Conservation (phyloP, 2,888 invertebrate genomes). For the Drosophila peninsularis region DNA sequence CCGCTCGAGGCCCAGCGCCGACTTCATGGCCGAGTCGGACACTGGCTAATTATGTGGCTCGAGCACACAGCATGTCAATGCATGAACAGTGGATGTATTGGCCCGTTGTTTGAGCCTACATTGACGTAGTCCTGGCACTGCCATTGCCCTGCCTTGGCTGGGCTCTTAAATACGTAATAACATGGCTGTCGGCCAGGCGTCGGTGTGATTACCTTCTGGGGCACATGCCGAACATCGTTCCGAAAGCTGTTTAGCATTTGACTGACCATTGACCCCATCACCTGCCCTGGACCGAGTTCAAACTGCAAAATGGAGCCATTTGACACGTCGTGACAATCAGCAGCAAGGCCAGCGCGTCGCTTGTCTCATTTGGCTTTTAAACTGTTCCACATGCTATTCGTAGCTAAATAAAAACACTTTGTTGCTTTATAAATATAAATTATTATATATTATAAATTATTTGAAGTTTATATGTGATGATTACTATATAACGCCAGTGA, state of each 20-base stretch:
- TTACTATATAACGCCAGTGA: background rate
- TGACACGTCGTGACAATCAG: slow-evolving; percentile 54
- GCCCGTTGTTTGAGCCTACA: slow-evolving; percentile 8
- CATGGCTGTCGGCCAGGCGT: slow-evolving; percentile 50
- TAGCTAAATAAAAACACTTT: no score
- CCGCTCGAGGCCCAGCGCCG: background rate
- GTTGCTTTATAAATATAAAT: no score
- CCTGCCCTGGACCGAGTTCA: slow-evolving; percentile 31
- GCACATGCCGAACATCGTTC: slow-evolving; percentile 7
- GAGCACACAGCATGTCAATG: slow-evolving; percentile 32
- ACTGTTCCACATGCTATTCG: slow-evolving; percentile 20
- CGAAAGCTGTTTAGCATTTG: background rate
- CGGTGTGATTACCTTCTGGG: slow-evolving; percentile 64
- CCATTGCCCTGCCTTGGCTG: background rate
- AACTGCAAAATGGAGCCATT: slow-evolving; percentile 37
- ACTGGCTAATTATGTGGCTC: slow-evolving; percentile 12
- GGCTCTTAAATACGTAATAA: slow-evolving; percentile 51
- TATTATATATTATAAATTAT: no score
- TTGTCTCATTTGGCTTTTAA: slow-evolving; percentile 15
- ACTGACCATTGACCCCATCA: slow-evolving; percentile 8
- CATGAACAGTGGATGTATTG: slow-evolving; percentile 17
- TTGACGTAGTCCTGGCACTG: slow-evolving; percentile 2
- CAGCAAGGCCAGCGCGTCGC: slow-evolving; percentile 6
- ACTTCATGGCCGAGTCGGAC: slow-evolving; percentile 6
- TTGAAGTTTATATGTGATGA: background rate